Evolutionary conservation across 1,140 invertebrate species (phyloP), one percentile per base, ranked within the genome.

Genomic region (Panulirus ornatus): DNA sequence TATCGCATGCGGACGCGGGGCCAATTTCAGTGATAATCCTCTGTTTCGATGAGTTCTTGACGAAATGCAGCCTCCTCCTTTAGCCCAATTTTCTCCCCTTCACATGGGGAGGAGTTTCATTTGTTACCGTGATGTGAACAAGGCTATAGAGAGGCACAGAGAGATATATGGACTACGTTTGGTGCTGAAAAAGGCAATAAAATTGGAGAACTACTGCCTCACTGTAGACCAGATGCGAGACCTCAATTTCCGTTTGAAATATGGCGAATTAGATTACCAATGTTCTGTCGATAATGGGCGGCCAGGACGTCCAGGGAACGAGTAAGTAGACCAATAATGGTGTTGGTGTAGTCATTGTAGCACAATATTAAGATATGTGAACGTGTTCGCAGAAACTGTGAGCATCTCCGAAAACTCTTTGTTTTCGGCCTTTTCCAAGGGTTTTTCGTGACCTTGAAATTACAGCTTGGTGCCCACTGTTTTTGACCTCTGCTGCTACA

Each of bases 221-320:
- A 91, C 91, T 5, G 58, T 89, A 9, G 88, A 91, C 19, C 91
- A 92, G 83, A 88, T 91, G 81, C 81, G 86, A 40, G 87, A 91
- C 88, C 75, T 92, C 14, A 92, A 92, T 92, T 90, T 88, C 58
- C 89, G 92, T 44, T 75, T 92, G 44, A 92, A 92, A 75, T 92
- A 92, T 88, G 92, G 92, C 38, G 54, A 91, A 30, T 79, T 92
- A 38, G 92, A 91, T 91, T 92, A 92, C 51, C 90, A 91, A 58
- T 92, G 92, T 75, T 89, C 79, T n/a, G 87, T 91, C 19, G 92
- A 90, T 34, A 92, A 90, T 40, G 92, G 92, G 8, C 54, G 92
- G 38, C 90, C 90, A 63, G 92, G 92, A 34, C 70, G 92, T 38
- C 92, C 92, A 51, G 92, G 92, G 8, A 92, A 92, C 70, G 90